These are phyloP conservation scores for Strongylocentrotus purpuratus DNA, from an alignment of 35 echinoderm and acorn worm genomes.

Conservation along the genomic window DNA sequence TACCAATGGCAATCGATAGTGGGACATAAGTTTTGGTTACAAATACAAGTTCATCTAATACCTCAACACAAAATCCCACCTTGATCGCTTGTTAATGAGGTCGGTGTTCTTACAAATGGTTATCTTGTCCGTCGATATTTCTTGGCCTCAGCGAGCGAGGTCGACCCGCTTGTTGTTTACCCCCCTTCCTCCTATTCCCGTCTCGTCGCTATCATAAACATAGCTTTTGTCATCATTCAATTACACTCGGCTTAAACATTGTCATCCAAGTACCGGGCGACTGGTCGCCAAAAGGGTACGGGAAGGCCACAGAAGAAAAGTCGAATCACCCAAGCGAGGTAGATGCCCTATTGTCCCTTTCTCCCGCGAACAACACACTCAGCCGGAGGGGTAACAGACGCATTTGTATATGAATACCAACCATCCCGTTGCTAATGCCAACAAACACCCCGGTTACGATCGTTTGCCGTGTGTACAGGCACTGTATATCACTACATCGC, in stretches of 20 bases:
- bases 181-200: neutral
- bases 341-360: neutral
- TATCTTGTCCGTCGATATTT: neutral
- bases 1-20: too few species aligned
- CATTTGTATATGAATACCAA: conserved; percentile 46
- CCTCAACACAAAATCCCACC: too few species aligned
- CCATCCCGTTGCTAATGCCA: conserved; percentile 53
- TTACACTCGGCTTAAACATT: conserved; percentile 10
- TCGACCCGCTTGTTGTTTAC: neutral
- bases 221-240: conserved; percentile 5
- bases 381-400: neutral
- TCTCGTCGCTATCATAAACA: conserved; percentile 38
- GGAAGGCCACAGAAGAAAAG: neutral
- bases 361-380: neutral
- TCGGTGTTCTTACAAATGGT: neutral
- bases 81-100: too few species aligned
- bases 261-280: neutral
- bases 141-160: neutral
- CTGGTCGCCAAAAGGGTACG: neutral
- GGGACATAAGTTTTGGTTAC: too few species aligned
- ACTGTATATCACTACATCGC: neutral
- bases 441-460: conserved; percentile 51
- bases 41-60: too few species aligned
- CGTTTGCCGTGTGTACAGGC: conserved; percentile 1
- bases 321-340: conserved; percentile 18